A percentile compares a stretch with the other conserved stretches of the same genome.
Evolutionary conservation across 2,113 vertebrate species (phyloP).

Genomic region (Cyanoderma ruficeps): DNA sequence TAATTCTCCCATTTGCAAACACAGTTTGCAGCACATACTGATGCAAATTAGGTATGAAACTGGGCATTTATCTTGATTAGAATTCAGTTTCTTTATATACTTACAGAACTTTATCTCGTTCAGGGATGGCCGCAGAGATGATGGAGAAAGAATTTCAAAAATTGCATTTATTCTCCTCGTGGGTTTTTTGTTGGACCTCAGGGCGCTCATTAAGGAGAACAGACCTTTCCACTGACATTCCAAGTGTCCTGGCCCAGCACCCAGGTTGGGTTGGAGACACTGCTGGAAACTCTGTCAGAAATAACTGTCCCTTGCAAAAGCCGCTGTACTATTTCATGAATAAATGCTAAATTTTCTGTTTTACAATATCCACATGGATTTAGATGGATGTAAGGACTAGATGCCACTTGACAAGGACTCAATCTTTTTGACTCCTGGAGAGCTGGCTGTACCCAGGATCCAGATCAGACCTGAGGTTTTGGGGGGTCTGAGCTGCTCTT

Average conservation of each 20-base stretch:
- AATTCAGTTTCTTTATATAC: neutral
- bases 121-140: neutral
- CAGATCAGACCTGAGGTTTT: neutral
- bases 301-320: neutral
- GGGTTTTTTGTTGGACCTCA: neutral
- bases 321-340: neutral
- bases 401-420: neutral
- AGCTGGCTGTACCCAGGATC: neutral
- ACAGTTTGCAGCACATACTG: conserved; percentile 22
- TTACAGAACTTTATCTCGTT: neutral
- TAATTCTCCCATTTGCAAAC: conserved; percentile 9
- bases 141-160: neutral
- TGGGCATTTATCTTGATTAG: conserved; percentile 28
- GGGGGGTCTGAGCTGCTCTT: too few species aligned
- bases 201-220: neutral
- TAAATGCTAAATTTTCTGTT: neutral
- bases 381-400: neutral
- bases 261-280: neutral
- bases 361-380: neutral
- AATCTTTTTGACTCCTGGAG: neutral
- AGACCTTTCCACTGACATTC: neutral
- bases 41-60: conserved; percentile 33
- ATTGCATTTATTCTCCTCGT: neutral
- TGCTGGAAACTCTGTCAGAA: neutral
- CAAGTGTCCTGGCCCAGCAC: neutral